A percentile compares a stretch with the other conserved stretches of the same genome.
Evolutionary conservation across 2,113 vertebrate genomes (phyloP).

Genomic region (Pongo abelii): DNA sequence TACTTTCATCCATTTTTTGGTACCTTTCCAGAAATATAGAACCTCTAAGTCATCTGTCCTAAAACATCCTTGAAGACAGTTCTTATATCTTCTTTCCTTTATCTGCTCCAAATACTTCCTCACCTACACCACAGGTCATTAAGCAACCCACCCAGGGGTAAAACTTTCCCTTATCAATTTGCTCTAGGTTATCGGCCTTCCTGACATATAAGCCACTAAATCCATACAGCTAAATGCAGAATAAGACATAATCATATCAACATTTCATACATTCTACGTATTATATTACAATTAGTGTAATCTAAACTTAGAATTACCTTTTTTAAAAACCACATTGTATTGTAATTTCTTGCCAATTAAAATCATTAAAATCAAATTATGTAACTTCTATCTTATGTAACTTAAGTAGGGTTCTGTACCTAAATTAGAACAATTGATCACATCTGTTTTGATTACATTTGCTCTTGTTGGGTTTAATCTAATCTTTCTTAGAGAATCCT

Average conservation of each 20-base stretch:
- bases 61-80: neutral
- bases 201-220: neutral
- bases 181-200: neutral
- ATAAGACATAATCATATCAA: neutral
- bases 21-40: neutral
- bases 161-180: neutral
- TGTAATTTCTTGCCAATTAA: neutral
- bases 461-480: neutral
- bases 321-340: neutral
- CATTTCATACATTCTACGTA: neutral
- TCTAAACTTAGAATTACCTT: neutral
- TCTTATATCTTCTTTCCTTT: neutral
- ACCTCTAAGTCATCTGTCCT: neutral
- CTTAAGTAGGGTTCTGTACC: neutral
- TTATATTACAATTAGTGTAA: neutral
- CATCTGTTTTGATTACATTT: neutral
- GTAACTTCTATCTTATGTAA: neutral
- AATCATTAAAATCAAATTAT: neutral
- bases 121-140: neutral
- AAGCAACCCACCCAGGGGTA: neutral
- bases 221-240: neutral
- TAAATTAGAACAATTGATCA: neutral
- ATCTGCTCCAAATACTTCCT: neutral
- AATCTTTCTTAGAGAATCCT: neutral
- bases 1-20: neutral